phyloP scores from a whole-genome alignment of 2,113 vertebrate genomes.

The Baryphthengus martii region DNA sequence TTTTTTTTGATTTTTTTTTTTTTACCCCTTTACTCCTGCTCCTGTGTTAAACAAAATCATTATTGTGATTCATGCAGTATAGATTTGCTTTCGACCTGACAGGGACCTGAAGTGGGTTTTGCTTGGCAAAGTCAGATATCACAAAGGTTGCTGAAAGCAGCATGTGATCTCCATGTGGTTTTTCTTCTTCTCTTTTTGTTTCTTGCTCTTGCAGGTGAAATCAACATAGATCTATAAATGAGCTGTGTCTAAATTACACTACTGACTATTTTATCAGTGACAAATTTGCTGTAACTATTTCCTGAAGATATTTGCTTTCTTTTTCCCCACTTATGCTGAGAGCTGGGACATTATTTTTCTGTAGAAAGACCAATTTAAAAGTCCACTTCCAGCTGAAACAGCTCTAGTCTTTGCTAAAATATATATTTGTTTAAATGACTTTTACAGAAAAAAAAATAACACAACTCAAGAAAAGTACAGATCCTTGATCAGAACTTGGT shows the following conservation, averaged over 20 bases:
- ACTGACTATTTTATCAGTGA: neutral
- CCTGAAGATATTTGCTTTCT: neutral
- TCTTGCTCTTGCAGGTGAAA: neutral
- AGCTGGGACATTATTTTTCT: neutral
- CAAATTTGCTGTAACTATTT: neutral
- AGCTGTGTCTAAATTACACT: neutral
- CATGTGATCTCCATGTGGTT: neutral
- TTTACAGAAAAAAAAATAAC: neutral
- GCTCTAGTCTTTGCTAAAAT: neutral
- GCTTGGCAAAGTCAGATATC: neutral
- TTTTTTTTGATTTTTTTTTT: neutral
- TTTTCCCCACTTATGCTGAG: neutral
- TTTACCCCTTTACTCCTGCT: rapidly evolving
- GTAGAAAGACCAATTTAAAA: neutral
- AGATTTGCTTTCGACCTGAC: neutral
- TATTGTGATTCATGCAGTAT: neutral
- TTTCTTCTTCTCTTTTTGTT: neutral
- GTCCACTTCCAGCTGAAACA: constrained; percentile 11
- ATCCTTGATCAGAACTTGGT: neutral
- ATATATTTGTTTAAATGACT: neutral
- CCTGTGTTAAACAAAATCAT: neutral
- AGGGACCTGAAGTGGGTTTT: neutral
- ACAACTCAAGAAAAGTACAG: neutral
- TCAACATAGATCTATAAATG: neutral
- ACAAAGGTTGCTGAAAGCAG: neutral